Evolutionary conservation across 2,797 vertebrate species (phyloP).

Genomic region (Pangasius djambal): DNA sequence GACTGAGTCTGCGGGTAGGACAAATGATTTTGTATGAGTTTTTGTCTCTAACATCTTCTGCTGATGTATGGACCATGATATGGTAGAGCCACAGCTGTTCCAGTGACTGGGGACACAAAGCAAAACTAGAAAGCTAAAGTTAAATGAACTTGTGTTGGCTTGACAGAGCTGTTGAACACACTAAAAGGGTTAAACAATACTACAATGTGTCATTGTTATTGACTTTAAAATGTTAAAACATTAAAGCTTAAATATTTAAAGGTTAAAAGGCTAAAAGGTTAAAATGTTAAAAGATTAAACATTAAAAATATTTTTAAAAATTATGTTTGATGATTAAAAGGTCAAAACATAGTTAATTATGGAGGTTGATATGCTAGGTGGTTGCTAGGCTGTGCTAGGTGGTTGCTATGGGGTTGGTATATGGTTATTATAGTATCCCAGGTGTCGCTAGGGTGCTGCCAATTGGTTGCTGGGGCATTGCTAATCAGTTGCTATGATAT

Average conservation of each 20-base stretch:
- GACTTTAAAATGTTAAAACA: not conserved
- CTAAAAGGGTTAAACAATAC: not conserved
- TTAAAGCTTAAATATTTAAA: not conserved
- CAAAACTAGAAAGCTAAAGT: not conserved
- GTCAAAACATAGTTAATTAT: not conserved
- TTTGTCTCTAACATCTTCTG: slow-evolving; percentile 40
- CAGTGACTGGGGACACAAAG: slow-evolving; percentile 36
- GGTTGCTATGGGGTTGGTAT: not conserved
- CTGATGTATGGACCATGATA: slow-evolving; percentile 64
- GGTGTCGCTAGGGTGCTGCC: not conserved
- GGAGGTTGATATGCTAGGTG: not conserved
- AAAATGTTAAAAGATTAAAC: not conserved
- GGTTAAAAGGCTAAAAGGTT: not conserved
- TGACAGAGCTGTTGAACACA: not conserved
- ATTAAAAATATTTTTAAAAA: not conserved
- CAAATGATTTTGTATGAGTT: too few relatives aligned
- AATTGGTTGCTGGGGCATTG: not conserved
- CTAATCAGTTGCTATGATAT: not conserved
- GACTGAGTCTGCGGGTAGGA: not conserved
- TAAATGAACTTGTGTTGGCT: not conserved
- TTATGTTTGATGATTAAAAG: not conserved
- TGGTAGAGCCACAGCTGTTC: slow-evolving; percentile 46
- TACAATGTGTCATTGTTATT: not conserved
- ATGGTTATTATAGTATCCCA: not conserved
- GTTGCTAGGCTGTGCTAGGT: not conserved